Conservation (phyloP, 2,888 invertebrate genomes). For the Mylabris sibirica region DNA sequence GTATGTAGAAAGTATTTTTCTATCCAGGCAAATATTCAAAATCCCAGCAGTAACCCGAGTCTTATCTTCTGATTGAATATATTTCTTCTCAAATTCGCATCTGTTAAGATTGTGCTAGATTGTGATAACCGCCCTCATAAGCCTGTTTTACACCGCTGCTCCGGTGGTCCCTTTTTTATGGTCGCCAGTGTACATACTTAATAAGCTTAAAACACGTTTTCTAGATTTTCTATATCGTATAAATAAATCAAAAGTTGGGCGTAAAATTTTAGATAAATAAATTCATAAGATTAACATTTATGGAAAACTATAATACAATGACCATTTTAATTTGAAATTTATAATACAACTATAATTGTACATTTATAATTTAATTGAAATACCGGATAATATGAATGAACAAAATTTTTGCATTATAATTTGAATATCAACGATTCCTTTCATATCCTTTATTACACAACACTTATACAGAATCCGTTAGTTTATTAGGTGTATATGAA, state of each 20-base stretch:
- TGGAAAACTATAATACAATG: not conserved
- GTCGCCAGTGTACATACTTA: too few relatives aligned
- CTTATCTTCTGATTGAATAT: too few relatives aligned
- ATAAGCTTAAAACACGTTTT: not conserved
- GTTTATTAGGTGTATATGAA: not conserved
- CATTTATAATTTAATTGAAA: too few relatives aligned
- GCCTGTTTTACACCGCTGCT: too few relatives aligned
- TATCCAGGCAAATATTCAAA: too few relatives aligned
- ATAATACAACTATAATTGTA: not conserved
- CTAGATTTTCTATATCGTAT: not conserved
- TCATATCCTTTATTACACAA: not conserved
- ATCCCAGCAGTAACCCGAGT: too few relatives aligned
- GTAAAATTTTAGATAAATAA: slow-evolving; percentile 2
- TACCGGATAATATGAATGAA: not conserved
- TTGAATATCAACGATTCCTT: not conserved
- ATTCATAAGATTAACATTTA: not conserved
- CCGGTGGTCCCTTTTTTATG: too few relatives aligned
- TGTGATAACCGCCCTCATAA: too few relatives aligned
- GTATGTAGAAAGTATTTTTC: too few relatives aligned
- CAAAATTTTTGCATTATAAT: not conserved
- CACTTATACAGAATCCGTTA: not conserved
- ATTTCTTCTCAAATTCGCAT: too few relatives aligned
- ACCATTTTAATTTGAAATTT: not conserved
- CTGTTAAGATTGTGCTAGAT: too few relatives aligned
- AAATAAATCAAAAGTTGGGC: not conserved